These are phyloP conservation scores for Gorilla gorilla DNA, from an alignment of 2,113 vertebrate species.

Conservation along the genomic window DNA sequence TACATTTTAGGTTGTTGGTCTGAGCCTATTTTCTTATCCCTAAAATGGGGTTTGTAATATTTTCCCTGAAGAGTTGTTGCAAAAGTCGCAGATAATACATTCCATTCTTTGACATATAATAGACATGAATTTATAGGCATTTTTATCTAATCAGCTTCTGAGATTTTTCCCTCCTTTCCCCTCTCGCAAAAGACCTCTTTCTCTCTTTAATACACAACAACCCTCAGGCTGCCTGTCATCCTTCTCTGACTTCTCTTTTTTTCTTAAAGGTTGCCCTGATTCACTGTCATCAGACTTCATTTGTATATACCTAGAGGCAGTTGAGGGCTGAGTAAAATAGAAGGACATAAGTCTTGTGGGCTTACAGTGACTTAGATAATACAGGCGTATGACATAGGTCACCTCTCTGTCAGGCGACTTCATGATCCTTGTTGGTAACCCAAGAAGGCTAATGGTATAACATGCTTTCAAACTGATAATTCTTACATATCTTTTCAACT, in stretches of 20 bases:
- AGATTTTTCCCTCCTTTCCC: background rate
- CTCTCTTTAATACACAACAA: background rate
- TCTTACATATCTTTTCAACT: background rate
- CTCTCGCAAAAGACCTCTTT: background rate
- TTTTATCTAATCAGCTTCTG: background rate
- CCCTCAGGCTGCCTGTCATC: background rate
- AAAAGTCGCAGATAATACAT: background rate
- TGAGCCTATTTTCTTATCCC: background rate
- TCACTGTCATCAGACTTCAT: background rate
- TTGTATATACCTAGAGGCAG: background rate
- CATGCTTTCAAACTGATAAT: background rate
- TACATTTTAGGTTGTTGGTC: background rate
- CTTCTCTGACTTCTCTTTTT: background rate
- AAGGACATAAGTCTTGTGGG: background rate
- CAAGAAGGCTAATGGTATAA: background rate
- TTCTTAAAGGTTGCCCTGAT: background rate
- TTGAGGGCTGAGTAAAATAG: background rate
- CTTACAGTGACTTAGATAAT: background rate
- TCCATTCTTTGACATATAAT: background rate
- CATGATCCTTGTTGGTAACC: background rate
- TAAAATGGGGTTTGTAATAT: background rate
- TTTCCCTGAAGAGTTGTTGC: background rate
- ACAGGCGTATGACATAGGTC: background rate
- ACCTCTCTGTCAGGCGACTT: background rate
- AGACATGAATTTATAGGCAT: background rate